Percentiles rank a stretch among this genome's conserved stretches.
Evolutionary conservation across 2,113 vertebrate species (phyloP).

Genomic region (Passer montanus): DNA sequence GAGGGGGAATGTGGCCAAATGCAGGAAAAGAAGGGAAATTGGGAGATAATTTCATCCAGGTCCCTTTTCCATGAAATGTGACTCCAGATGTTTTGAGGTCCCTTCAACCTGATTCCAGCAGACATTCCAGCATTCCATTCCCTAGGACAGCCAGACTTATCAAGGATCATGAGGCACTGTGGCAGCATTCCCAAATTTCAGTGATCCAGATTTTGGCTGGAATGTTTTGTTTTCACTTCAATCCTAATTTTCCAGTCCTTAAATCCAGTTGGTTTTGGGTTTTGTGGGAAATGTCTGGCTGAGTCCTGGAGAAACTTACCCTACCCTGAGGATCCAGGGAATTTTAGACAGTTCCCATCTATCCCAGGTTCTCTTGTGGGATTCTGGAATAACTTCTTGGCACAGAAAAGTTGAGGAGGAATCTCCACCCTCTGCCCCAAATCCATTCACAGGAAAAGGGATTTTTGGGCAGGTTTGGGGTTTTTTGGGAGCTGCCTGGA

Average conservation of each 20-base stretch:
- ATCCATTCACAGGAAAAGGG: neutral
- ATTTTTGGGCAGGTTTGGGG: neutral
- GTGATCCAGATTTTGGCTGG: rapidly evolving
- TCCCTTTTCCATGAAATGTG: neutral
- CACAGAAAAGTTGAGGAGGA: neutral
- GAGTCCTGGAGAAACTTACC: neutral
- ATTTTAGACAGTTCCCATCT: neutral
- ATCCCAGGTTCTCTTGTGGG: too few species aligned
- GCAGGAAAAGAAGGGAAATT: neutral
- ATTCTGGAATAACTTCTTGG: neutral
- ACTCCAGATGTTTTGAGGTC: neutral
- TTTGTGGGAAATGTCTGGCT: neutral
- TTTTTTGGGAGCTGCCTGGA: neutral
- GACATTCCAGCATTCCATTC: neutral
- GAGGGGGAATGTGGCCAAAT: neutral
- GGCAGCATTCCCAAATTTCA: neutral
- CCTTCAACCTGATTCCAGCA: neutral
- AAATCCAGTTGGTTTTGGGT: neutral
- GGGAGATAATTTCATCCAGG: neutral
- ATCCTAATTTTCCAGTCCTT: neutral
- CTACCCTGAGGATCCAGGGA: neutral
- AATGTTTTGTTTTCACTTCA: neutral
- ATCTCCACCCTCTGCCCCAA: neutral
- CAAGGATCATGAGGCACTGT: neutral
- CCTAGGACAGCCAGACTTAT: neutral